Conservation (phyloP, 1,140 invertebrate genomes). For the Calliopsis andreniformis region DNA sequence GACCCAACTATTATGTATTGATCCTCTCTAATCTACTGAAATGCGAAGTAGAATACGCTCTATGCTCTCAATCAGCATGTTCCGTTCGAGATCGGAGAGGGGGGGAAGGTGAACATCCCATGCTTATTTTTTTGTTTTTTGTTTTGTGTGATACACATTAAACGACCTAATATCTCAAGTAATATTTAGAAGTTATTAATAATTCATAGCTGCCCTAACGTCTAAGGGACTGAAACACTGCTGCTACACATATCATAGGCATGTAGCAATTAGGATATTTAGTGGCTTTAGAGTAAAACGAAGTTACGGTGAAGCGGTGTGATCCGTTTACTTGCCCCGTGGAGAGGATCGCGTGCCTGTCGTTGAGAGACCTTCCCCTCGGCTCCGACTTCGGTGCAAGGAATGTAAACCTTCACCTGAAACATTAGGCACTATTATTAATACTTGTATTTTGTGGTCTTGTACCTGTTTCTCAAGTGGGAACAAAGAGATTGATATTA, state of each 20-base stretch:
- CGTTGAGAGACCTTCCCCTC: slow-evolving; percentile 75
- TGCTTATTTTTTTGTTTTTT: slow-evolving; percentile 1
- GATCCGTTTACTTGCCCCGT: slow-evolving; percentile 73
- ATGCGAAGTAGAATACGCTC: slow-evolving; percentile 56
- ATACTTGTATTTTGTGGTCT: not conserved
- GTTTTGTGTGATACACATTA: slow-evolving; percentile 61
- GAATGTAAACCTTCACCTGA: slow-evolving; percentile 78
- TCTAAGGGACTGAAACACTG: slow-evolving; percentile 77
- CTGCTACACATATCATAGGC: slow-evolving; percentile 76
- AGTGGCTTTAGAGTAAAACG: slow-evolving; percentile 67
- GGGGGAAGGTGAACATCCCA: slow-evolving; percentile 28
- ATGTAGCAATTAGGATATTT: slow-evolving; percentile 78
- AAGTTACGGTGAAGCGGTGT: slow-evolving; percentile 58
- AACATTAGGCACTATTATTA: slow-evolving; percentile 18
- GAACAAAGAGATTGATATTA: too few species aligned
- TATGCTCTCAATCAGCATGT: slow-evolving; percentile 35
- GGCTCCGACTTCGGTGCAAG: slow-evolving; percentile 79
- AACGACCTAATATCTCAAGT: slow-evolving; percentile 63
- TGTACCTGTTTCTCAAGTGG: too few species aligned
- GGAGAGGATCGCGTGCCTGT: slow-evolving; percentile 74
- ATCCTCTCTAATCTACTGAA: slow-evolving; percentile 37
- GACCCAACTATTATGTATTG: slow-evolving; percentile 16
- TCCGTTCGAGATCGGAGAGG: slow-evolving; percentile 23
- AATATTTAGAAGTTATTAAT: slow-evolving; percentile 73
- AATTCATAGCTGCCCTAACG: slow-evolving; percentile 76